A percentile compares a stretch with the other conserved stretches of the same genome.
phyloP scores from a whole-genome alignment of 2,888 invertebrate species.

The Lathronympha strigana region DNA sequence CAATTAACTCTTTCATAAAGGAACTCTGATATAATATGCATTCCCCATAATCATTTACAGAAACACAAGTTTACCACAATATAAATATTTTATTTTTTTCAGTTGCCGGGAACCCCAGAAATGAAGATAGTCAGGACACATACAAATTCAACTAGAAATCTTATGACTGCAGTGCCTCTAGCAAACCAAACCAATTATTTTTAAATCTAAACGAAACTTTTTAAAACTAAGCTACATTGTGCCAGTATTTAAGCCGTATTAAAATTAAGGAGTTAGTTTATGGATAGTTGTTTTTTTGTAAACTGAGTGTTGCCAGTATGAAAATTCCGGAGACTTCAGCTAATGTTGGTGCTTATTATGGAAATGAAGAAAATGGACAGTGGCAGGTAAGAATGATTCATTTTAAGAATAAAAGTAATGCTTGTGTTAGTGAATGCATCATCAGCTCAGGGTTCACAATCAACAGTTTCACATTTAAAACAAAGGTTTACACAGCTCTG shows the following conservation, averaged over 20 bases:
- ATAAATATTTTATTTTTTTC: constrained; percentile 46
- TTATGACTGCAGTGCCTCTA: constrained; percentile 61
- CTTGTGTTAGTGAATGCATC: too few species aligned
- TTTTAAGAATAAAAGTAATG: too few species aligned
- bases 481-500: too few species aligned
- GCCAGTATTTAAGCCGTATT: constrained; percentile 37
- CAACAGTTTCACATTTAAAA: too few species aligned
- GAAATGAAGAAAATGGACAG: constrained; percentile 76
- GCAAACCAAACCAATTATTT: constrained; percentile 31
- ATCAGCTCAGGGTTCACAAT: too few species aligned
- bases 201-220: constrained; percentile 25
- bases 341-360: constrained; percentile 76
- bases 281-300: constrained; percentile 48
- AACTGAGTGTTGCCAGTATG: constrained; percentile 64
- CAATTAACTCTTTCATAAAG: too few species aligned
- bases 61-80: too few species aligned
- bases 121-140: constrained; percentile 65
- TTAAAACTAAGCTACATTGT: constrained; percentile 30
- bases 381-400: constrained; percentile 71
- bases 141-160: constrained; percentile 50
- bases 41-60: too few species aligned
- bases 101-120: constrained; percentile 66
- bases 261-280: constrained; percentile 47
- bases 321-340: constrained; percentile 78
- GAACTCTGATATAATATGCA: too few species aligned